Base-by-base conservation (phyloP, 2,797 vertebrate species). In the Dallia pectoralis region DNA sequence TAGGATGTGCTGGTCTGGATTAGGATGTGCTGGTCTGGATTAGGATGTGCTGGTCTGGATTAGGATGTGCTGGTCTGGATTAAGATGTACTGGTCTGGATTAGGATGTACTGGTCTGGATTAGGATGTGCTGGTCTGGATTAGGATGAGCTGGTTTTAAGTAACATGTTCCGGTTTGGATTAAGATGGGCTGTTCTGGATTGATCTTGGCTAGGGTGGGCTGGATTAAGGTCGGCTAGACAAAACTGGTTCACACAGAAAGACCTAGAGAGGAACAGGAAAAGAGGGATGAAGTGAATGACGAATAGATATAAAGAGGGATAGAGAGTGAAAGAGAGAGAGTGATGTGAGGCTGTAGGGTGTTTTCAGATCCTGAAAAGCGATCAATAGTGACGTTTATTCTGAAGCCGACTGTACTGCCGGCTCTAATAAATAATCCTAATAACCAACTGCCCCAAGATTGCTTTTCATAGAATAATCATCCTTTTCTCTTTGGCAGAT, bases 351-450 rank as follows among this genome's bases (percentile, higher is more conserved):
- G 87, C 91, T 92, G 89, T 87, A 86, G 89, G 91, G 91, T 91
- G 89, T 91, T 92, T 91, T 90, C 88, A 89, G 88, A 90, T 88
- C 87, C 86, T 88, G n/a, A 87, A 84, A 86, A 87, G 80, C 89
- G 87, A 93, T 94, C 91, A 89, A 92, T 93, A 91, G 89, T 86
- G 86, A 86, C 84, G 87, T 91, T 91, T 79, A 83, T 88, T 90
- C 84, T 87, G 87, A 87, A 81, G 85, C 87, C 76, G 84, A 87
- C 87, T 90, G 85, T 90, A 91, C 88, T 25, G 70, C 79, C 47
- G 85, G 86, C 87, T 86, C 89, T 89, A 91, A 93, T 93, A 93
- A 93, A 93, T 94, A 93, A 94, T 90, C 89, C 89, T 92, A 91
- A 93, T 93, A 89, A 92, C 88, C 90, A 92, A 92, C 87, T 77